Evolutionary conservation across 2,888 invertebrate species (phyloP), one percentile per base, ranked within the genome.

Genomic region (Hetaerina titia): DNA sequence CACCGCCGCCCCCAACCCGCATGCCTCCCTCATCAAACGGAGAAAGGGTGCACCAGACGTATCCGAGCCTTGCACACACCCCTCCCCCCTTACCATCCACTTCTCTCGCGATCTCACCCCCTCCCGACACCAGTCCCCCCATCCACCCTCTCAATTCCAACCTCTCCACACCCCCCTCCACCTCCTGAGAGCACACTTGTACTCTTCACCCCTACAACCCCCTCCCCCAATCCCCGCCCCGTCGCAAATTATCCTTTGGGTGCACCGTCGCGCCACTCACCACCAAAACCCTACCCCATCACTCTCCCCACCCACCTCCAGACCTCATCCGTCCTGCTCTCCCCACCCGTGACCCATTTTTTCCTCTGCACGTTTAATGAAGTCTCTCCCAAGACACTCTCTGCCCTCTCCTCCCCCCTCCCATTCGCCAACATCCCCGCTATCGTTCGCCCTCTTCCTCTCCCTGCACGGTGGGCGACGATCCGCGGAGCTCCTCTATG

Each of bases 211-310:
- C 60, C 60, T 17, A 60, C 60, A 25, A 31, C 81, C 69, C 81
- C 81, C 81, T 17, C 17, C 22, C 22, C n/a, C 81, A 25, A 81
- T 13, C 31, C 81, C 22, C 81, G 11, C 31, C 81, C 11, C 81
- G 81, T 81, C 81, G 25, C 81, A 81, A 81, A 81, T 81, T 81
- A 81, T 81, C 81, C 81, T 81, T 22, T 81, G 81, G 31, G 81
- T 81, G 81, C 81, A 13, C 81, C 69, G 8, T 22, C 15, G 6
- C n/a, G 69, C 19, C 81, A 31, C 81, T 31, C 45, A 45, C 11
- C 81, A 15, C 81, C 81, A 25, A n/a, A 1, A 45, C 45, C 31
- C 69, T 6, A 69, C 69, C 69, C 22, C 69, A 2, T 9, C n/a
- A n/a, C 69, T 22, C 69, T 8, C 69, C 45, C 69, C 69, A 69